Evolutionary conservation across 2,113 vertebrate species (phyloP), one percentile per base, ranked within the genome.

Genomic region (Nematolebias whitei): DNA sequence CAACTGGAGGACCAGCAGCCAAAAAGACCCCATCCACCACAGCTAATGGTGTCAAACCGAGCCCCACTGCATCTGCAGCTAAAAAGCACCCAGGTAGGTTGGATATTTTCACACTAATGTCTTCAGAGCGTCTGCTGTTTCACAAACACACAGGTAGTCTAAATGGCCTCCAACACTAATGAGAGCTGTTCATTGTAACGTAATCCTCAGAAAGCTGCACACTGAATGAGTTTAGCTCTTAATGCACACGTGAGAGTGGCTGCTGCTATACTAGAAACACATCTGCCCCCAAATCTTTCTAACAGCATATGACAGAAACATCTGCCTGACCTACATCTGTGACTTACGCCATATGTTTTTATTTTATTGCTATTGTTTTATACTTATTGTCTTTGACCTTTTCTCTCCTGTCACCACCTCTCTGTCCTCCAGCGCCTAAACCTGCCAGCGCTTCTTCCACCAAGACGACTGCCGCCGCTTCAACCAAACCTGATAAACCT

Each of bases 21-120:
- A 93, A 88, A 82, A 93, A 88, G 80, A 63, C 85, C 0, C 22
- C 88, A 1, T 53, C 80, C 1, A 29, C 76, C 4, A 40, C 87
- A 1, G 63, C 75, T 12, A 85, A 87, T 19, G 88, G 82, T 56
- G 81, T 87, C 20, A 93, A 92, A 83, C 63, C 78, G 53, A 88
- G 80, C 70, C 67, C 71, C 26, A 12, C 63, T 2, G 29, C 76
- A 23, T 57, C 79, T 40, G 68, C 87, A 29, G 58, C 88, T 58
- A 89, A 90, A 73, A 91, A 84, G 79, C 77, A 89, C 14, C 6
- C 86, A 87, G 88, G 93, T 94, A 52, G 19, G 87, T 83, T 13
- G 16, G 68, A 3, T 24, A 12, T 41, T 9, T 11, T 23, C 20
- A 43, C 2, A 16, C 55, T 24, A 19, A 8, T 41, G 1, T 7